phyloP scores from a whole-genome alignment of 2,113 vertebrate species.

The Macrotis lagotis region DNA sequence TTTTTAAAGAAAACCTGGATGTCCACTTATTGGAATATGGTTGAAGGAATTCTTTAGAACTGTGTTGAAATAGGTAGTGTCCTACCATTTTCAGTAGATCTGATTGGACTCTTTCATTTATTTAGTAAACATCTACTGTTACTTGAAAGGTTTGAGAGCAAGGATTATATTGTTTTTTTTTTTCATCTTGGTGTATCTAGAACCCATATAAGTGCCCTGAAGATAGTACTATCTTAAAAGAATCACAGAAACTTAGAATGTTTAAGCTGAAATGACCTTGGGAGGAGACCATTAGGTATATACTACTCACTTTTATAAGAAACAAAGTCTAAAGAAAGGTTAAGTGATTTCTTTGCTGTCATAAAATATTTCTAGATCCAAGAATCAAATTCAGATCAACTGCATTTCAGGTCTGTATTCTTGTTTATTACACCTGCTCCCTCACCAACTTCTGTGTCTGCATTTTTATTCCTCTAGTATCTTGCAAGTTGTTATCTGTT shows the following conservation, averaged over 20 bases:
- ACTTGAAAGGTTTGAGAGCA: neutral
- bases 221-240: neutral
- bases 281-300: neutral
- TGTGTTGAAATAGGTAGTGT: neutral
- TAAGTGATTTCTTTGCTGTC: neutral
- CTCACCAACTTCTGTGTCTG: constrained; percentile 11
- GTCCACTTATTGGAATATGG: neutral
- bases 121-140: neutral
- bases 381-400: neutral
- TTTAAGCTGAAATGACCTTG: neutral
- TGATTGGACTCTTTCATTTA: too few species aligned
- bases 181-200: neutral
- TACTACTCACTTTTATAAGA: neutral
- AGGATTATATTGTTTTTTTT: neutral
- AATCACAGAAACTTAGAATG: neutral
- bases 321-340: neutral
- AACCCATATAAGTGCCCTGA: neutral
- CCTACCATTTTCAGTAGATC: too few species aligned
- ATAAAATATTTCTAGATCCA: neutral
- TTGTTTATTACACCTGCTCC: neutral
- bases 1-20: neutral
- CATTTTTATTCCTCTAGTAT: neutral
- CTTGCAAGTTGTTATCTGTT: neutral
- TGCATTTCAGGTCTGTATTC: neutral
- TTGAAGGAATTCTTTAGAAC: neutral